Evolutionary conservation across 2,888 invertebrate species (phyloP).

Genomic region (Caenorhabditis macrosperma): DNA sequence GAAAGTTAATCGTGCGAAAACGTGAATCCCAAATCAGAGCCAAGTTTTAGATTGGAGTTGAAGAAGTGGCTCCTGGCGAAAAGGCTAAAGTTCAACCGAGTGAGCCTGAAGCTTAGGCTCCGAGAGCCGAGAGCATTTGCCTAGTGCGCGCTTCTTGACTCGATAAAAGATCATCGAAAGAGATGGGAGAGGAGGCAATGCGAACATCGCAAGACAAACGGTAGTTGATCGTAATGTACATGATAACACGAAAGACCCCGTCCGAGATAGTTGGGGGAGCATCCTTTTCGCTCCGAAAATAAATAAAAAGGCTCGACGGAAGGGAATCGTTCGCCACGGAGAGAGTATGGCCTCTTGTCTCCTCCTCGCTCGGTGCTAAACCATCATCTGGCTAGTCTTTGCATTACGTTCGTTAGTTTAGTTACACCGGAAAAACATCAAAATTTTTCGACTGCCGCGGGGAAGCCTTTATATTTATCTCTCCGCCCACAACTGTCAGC

Average conservation of each 20-base stretch:
- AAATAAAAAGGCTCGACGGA: constrained; percentile 48
- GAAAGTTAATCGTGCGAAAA: constrained; percentile 56
- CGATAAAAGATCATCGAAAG: constrained; percentile 48
- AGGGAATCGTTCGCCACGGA: constrained; percentile 27
- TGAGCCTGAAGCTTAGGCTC: constrained; percentile 2
- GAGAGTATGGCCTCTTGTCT: constrained; percentile 16
- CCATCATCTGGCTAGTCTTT: constrained; percentile 34
- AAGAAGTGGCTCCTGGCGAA: background rate
- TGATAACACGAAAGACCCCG: constrained; percentile 50
- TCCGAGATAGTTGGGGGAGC: constrained; percentile 1
- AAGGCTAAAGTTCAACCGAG: constrained; percentile 6
- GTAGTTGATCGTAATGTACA: constrained; percentile 56
- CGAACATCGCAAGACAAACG: constrained; percentile 33
- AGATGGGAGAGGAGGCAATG: background rate
- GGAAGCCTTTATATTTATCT: constrained; percentile 12
- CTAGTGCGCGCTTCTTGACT: constrained; percentile 35
- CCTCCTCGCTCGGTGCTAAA: constrained; percentile 13
- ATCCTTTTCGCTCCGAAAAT: constrained; percentile 35
- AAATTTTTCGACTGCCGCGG: too few species aligned
- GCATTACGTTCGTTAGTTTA: constrained; percentile 22
- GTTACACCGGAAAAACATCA: too few species aligned
- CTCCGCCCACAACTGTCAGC: constrained; percentile 1
- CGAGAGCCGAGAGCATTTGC: constrained; percentile 35
- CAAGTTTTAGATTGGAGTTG: background rate
- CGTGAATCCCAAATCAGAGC: constrained; percentile 31